phyloP scores from a whole-genome alignment of 2,888 invertebrate species.

The Pimpla rufipes region DNA sequence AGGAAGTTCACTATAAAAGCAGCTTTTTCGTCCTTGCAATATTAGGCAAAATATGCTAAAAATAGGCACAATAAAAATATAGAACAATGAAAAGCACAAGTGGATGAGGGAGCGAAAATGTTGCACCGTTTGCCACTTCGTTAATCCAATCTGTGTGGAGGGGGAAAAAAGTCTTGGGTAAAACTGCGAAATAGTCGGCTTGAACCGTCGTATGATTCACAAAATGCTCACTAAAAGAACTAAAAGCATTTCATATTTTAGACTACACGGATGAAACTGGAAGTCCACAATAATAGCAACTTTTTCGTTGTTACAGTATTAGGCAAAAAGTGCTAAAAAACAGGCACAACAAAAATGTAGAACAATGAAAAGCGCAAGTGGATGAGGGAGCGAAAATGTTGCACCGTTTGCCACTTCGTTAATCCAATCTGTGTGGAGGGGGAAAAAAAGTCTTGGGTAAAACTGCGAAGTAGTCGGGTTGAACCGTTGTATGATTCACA shows the following conservation, averaged over 20 bases:
- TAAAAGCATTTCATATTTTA: background rate
- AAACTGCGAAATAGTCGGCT: too few relatives aligned
- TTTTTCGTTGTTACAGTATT: conserved; percentile 68
- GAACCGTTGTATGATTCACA: background rate
- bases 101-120: too few relatives aligned
- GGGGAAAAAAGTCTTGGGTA: background rate
- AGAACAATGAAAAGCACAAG: too few relatives aligned
- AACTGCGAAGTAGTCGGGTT: too few relatives aligned
- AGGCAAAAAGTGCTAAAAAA: background rate
- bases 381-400: too few relatives aligned
- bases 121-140: too few relatives aligned
- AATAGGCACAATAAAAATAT: background rate
- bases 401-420: too few relatives aligned
- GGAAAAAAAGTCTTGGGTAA: background rate
- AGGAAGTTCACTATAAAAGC: conserved; percentile 66
- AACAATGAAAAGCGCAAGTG: too few relatives aligned
- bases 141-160: conserved; percentile 48
- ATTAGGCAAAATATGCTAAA: background rate
- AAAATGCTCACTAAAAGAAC: background rate
- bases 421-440: conserved; percentile 50
- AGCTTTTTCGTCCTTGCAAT: conserved; percentile 71
- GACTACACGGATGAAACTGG: conserved; percentile 22
- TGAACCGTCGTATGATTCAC: background rate
- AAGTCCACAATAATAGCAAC: conserved; percentile 70
- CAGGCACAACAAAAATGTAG: too few relatives aligned